Base-by-base conservation (phyloP, 92 coral and sea anemone genomes). In the Zoanthus gigantus region DNA sequence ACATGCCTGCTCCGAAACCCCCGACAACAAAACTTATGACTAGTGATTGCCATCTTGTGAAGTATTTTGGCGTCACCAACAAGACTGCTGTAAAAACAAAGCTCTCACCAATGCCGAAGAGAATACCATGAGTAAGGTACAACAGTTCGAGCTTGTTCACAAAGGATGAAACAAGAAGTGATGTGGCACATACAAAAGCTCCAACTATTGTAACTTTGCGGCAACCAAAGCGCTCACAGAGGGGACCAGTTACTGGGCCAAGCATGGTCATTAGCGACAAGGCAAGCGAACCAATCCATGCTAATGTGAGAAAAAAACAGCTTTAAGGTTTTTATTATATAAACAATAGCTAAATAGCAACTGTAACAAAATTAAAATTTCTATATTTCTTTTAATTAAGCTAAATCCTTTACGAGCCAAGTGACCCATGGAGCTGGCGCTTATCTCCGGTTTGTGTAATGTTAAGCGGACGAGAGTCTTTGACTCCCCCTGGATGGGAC, bases 231-330 rank as follows among this genome's bases (percentile, higher is more conserved):
- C 81, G 81, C 16, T 76, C 65, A 52, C 81, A 76, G 9, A 76
- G 65, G 3, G 81, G 65, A 12, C 81, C 44, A 76, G 81, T 76
- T 2, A 76, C 1, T 76, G 81, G 81, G 16, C 81, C 81, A 14
- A 76, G 46, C 29, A 76, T 6, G 18, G 81, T 29, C 81, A 76
- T 76, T 53, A 76, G 18, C 0, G 66, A 31, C 81, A 76, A 52
- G 65, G 81, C 65, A 9, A 76, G 42, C 12, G 81, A 76, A 48
- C 81, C 81, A 76, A 76, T 53, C 81, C 81, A 76, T 76, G 81
- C 81, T 76, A 73, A 73, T n/a, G 11, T 15, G 53, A 44, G 17
- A 16, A 73, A 16, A 73, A 73, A 0, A 16, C 11, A 54, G 18
- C 30, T 9, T 72, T 58, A 17, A 58, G 14, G 17, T 57, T 10